A percentile compares a stretch with the other conserved stretches of the same genome.
Conservation (phyloP, 2,113 vertebrate genomes). For the Sakesphorus luctuosus region DNA sequence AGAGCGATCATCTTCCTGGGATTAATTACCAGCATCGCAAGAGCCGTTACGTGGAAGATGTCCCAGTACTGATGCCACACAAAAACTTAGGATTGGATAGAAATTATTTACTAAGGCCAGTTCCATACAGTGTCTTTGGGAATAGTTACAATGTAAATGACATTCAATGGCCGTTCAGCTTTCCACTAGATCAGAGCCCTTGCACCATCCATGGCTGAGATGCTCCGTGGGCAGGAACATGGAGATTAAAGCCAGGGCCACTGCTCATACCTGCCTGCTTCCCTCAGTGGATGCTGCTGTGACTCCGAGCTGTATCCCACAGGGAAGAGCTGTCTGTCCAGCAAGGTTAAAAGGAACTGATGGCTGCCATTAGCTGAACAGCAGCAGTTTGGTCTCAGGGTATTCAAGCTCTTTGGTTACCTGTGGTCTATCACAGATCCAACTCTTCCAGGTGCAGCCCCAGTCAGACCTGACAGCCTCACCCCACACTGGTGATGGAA, state of each 20-base stretch:
- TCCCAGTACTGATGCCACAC: not conserved
- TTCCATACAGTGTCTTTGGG: not conserved
- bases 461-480: not conserved
- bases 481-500: not conserved
- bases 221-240: not conserved
- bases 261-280: not conserved
- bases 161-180: not conserved
- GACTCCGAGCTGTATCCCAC: accelerated
- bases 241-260: not conserved
- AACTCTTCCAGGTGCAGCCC: not conserved
- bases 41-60: not conserved
- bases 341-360: not conserved
- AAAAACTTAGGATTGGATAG: not conserved
- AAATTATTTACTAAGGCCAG: not conserved
- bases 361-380: not conserved
- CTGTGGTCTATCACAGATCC: not conserved
- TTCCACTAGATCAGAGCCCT: not conserved
- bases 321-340: not conserved
- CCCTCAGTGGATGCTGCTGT: not conserved
- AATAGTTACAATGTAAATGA: not conserved
- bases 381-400: not conserved
- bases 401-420: not conserved
- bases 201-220: not conserved
- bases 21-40: not conserved
- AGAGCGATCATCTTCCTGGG: not conserved